A percentile compares a stretch with the other conserved stretches of the same genome.
These are phyloP conservation scores for Zapus hudsonius DNA, from an alignment of 2,113 vertebrate genomes.

Conservation along the genomic window DNA sequence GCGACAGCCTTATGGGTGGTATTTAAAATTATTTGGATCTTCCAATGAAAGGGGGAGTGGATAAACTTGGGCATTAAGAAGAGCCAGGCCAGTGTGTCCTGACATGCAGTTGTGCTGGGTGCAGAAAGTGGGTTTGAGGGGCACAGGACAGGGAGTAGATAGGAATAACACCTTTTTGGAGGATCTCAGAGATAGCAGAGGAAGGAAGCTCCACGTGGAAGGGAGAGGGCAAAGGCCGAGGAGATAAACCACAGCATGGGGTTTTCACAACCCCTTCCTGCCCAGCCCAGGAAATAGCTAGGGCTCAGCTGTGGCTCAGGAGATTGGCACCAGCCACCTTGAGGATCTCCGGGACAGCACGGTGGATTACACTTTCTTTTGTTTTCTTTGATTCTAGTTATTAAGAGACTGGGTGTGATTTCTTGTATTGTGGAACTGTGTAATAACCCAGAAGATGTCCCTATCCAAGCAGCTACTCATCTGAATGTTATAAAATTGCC, in stretches of 20 bases:
- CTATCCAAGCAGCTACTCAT: not conserved
- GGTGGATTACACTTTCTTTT: not conserved
- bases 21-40: conserved; percentile 71
- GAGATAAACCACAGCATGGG: not conserved
- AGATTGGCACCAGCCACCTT: not conserved
- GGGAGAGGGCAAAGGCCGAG: not conserved
- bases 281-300: not conserved
- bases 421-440: not conserved
- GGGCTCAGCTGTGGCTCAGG: not conserved
- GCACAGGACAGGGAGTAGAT: not conserved
- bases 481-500: not conserved
- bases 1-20: conserved; percentile 58
- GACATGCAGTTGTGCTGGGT: not conserved
- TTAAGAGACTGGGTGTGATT: conserved; percentile 6
- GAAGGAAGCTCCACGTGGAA: not conserved
- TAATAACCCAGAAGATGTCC: not conserved
- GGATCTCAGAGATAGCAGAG: not conserved
- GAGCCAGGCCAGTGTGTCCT: not conserved
- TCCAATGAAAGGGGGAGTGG: conserved; percentile 45
- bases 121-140: not conserved
- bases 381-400: not conserved
- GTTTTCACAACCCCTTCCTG: not conserved
- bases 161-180: not conserved
- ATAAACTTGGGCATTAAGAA: conserved; percentile 60
- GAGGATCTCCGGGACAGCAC: not conserved